phyloP scores from a whole-genome alignment of 2,888 invertebrate genomes.

The Salticus scenicus region DNA sequence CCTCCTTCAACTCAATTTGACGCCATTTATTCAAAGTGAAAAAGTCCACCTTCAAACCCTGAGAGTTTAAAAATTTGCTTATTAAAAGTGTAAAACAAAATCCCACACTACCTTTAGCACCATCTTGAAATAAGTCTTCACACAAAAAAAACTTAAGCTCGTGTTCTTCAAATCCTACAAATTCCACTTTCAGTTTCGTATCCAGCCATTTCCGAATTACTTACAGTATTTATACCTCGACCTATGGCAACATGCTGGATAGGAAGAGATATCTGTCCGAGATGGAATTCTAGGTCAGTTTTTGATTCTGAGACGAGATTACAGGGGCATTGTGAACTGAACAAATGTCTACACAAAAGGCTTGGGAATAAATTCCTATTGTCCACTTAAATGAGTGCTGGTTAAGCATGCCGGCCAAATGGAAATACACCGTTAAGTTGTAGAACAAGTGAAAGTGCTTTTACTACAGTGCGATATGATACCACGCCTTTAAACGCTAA shows the following conservation, averaged over 20 bases:
- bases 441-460: conserved; percentile 29
- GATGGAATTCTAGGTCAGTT: conserved; percentile 62
- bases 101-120: background rate
- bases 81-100: too few species aligned
- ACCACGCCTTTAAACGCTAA: conserved; percentile 43
- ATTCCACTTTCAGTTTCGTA: conserved; percentile 26
- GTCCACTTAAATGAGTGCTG: conserved; percentile 52
- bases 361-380: conserved; percentile 44
- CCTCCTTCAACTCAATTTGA: too few species aligned
- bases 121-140: background rate
- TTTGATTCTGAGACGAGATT: conserved; percentile 60
- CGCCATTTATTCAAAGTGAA: too few species aligned
- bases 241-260: conserved; percentile 44
- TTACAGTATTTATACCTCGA: conserved; percentile 57
- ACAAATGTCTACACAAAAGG: conserved; percentile 65
- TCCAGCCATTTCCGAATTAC: conserved; percentile 22
- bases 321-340: conserved; percentile 42
- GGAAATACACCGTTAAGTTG: conserved; percentile 18
- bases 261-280: conserved; percentile 56
- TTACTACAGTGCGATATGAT: conserved; percentile 30
- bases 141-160: background rate
- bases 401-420: conserved; percentile 59
- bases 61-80: too few species aligned
- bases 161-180: background rate
- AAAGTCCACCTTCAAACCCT: too few species aligned